Base-by-base conservation (phyloP, 2,797 vertebrate species). In the Tapera naevia region DNA sequence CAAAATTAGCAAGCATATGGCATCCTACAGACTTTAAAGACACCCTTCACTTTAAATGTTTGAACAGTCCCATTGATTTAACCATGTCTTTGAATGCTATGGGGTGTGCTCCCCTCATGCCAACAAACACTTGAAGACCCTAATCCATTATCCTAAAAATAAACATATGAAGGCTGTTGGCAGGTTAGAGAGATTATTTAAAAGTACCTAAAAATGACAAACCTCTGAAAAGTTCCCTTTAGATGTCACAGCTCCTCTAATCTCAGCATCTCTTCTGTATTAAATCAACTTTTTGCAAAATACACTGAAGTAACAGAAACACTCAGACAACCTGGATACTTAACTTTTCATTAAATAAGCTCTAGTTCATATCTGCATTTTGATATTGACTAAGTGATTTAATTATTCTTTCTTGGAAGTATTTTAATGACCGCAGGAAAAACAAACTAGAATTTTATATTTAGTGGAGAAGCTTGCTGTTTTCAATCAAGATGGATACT, bases 121-220 rank as follows among this genome's bases (percentile, higher is more conserved):
- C 54, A 84, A 27, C 7, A 10, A 75, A 82, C 17, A 61, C 16
- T 56, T 50, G 90, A 70, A 79, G n/a, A 89, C 35, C 50, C 11
- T 92, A 89, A 88, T 80, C 43, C 46, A 41, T 54, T 94, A 84
- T 57, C 22, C 51, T 73, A 76, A 85, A 76, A 86, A 90, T 53
- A 21, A 80, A 70, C 0, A 57, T 51, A 78, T 41, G 23, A 73
- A 81, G 35, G 16, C 8, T 64, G 28, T 48, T 3, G 2, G 46
- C 33, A 50, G 21, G 19, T 37, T 70, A 45, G 23, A 81, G 60
- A 60, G 39, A 64, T 75, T 79, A 91, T 80, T 91, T 91, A n/a
- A 51, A 88, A 90, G 35, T 72, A 81, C 41, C 27, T 90, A 62
- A 69, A 48, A 93, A 86, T 45, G 27, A 13, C 48, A 93, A 37